Base-by-base conservation (phyloP, 2,888 invertebrate species). In the Drosophila nr. perissopoda region DNA sequence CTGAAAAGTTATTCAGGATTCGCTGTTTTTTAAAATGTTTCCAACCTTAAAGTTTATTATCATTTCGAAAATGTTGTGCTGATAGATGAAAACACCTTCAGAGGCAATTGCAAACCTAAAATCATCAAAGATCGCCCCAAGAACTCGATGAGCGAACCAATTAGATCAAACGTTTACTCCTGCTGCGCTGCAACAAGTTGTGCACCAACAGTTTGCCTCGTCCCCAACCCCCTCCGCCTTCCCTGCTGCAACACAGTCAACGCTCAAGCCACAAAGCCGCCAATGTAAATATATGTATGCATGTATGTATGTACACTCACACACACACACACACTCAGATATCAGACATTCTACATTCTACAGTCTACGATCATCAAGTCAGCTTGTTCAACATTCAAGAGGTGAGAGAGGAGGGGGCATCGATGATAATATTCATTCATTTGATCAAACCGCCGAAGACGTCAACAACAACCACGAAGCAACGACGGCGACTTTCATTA, bases 351-450 rank as follows among this genome's bases (percentile, higher is more conserved):
- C 86, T 73, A 84, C 75, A 76, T 76, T 56, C 54, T 56, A 54
- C 64, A 57, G 68, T 68, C 62, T 75, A 79, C 82, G 81, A 73
- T 84, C 87, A 86, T 89, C 87, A 89, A 89, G 85, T 87, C 79
- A 80, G 79, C 82, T 83, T 80, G 81, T 86, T 83, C 85, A 84
- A 79, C 83, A 79, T 82, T 76, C 78, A 76, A 83, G 80, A 70
- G 63, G 61, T 13, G 36, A 36, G 29, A 27, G 21, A n/a, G 27
- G 8, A 56, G 56, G 42, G 63, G 82, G 78, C 82, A 84, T 88
- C 87, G 87, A 87, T 89, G 86, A 89, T 89, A 83, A 90, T 88
- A 89, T 90, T 90, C 90, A 90, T 90, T 90, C 90, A 90, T 90
- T 90, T 90, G 90, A 90, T 90, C 90, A 76, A 85, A 90, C 90